These are phyloP conservation scores for Cryptotermes secundus DNA, from an alignment of 1,140 invertebrate species.

Conservation along the genomic window DNA sequence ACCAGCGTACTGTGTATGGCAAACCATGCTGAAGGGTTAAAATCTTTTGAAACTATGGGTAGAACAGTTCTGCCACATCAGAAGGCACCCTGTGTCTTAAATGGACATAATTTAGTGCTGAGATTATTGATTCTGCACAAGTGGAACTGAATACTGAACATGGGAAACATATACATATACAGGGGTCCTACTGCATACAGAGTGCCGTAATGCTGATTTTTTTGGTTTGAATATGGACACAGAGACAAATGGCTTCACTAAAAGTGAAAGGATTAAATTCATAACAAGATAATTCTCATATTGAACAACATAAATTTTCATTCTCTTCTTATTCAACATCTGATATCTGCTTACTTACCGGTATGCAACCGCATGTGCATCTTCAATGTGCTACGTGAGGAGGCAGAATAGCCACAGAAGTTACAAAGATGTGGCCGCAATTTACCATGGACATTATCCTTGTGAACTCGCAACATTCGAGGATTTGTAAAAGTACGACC, in stretches of 20 bases:
- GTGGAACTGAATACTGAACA: no score
- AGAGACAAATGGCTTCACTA: neutral
- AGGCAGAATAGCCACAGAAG: constrained; percentile 67
- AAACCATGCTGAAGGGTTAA: no score
- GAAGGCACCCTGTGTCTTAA: no score
- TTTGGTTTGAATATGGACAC: no score
- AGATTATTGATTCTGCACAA: no score
- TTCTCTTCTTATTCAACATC: constrained; percentile 26
- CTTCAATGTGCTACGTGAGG: constrained; percentile 61
- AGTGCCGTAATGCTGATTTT: no score
- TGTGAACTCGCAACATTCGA: constrained; percentile 61
- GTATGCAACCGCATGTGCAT: constrained; percentile 75
- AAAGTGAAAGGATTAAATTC: neutral
- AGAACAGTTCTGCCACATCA: no score
- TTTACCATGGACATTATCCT: constrained; percentile 66
- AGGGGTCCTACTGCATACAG: no score
- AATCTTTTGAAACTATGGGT: no score
- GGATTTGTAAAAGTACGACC: constrained; percentile 58
- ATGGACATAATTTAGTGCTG: no score
- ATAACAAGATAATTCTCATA: neutral
- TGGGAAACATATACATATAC: no score
- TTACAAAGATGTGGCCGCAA: constrained; percentile 68
- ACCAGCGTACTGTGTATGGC: no score
- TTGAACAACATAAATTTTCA: neutral
- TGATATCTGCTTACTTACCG: constrained; percentile 44